phyloP scores from a whole-genome alignment of 2,113 vertebrate genomes.

The Clupea harengus region DNA sequence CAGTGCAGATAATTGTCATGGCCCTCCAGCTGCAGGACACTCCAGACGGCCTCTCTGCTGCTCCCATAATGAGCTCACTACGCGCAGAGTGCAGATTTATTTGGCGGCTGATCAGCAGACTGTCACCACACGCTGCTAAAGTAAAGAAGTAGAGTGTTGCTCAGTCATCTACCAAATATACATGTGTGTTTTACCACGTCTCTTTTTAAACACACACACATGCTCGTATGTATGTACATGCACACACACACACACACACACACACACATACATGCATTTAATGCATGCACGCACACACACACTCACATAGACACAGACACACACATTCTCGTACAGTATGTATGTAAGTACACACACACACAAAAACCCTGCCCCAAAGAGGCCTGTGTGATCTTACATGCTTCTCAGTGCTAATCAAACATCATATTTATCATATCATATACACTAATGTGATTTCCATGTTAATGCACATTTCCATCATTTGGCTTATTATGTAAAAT shows the following conservation, averaged over 20 bases:
- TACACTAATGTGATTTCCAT: not conserved
- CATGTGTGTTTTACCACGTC: not conserved
- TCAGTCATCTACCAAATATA: not conserved
- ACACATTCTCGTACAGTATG: not conserved
- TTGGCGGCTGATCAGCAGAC: not conserved
- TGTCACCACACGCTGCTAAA: not conserved
- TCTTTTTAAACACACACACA: not conserved
- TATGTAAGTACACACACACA: conserved; percentile 15
- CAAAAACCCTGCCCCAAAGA: conserved; percentile 44
- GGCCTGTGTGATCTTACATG: not conserved
- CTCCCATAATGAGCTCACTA: not conserved
- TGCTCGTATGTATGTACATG: not conserved
- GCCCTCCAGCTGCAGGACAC: not conserved
- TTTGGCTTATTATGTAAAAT: not conserved
- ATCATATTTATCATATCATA: conserved; percentile 9
- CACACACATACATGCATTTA: not conserved
- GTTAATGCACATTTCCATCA: not conserved
- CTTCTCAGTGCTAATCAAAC: not conserved
- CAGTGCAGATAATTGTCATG: not conserved
- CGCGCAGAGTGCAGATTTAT: not conserved
- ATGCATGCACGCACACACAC: not conserved
- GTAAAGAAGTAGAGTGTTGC: not conserved
- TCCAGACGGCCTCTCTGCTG: not conserved
- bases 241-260: not conserved
- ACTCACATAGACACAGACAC: not conserved